These are phyloP conservation scores for Egretta garzetta DNA, from an alignment of 2,113 vertebrate species.

Conservation along the genomic window DNA sequence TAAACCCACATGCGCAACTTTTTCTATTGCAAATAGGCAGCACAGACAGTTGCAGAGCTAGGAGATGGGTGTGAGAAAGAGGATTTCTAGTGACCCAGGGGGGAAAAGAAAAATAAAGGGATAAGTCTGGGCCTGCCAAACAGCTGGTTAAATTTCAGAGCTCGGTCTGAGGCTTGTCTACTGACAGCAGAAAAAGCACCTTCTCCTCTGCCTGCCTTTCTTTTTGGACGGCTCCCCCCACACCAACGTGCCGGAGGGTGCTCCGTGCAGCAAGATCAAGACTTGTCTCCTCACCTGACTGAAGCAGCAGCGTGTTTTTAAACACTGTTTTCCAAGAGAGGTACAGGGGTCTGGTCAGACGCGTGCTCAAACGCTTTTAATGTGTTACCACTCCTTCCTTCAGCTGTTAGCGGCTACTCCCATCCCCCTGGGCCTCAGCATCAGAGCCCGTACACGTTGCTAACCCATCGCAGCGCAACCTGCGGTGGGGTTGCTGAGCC, in stretches of 20 bases:
- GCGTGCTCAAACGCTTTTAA: background rate
- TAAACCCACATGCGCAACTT: fast-evolving
- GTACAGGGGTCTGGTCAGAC: background rate
- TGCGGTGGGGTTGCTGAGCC: background rate
- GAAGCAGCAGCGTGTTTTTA: background rate
- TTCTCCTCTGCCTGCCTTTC: background rate
- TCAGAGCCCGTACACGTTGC: background rate
- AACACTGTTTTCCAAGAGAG: background rate
- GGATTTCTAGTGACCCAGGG: constrained; percentile 5
- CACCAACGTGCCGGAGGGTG: fast-evolving
- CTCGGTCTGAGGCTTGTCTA: background rate
- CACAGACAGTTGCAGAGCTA: background rate
- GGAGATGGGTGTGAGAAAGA: constrained; percentile 24
- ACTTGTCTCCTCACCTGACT: background rate
- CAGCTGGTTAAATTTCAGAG: constrained; percentile 41
- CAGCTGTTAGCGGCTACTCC: constrained; percentile 10
- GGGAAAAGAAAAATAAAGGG: background rate
- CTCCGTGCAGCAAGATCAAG: background rate
- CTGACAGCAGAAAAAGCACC: background rate
- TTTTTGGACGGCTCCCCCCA: background rate
- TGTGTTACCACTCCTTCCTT: background rate
- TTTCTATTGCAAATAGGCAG: background rate
- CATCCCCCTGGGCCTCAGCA: background rate
- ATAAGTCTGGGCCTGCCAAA: constrained; percentile 35
- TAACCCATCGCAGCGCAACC: background rate